Conservation (phyloP, 2,797 vertebrate genomes). For the Podarcis lilfordi region DNA sequence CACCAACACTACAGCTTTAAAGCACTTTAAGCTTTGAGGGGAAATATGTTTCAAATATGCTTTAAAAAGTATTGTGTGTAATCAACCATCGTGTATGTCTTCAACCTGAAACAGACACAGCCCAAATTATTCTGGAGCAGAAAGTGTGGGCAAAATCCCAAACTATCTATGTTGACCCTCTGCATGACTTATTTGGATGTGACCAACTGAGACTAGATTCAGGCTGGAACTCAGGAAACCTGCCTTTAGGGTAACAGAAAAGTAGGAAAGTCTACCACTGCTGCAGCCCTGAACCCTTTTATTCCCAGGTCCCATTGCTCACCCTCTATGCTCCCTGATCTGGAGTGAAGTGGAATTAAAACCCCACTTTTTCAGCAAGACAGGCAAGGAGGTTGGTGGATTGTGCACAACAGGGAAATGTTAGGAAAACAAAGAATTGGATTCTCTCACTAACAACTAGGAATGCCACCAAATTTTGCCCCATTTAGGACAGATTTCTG, state of each 20-base stretch:
- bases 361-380: not conserved
- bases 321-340: not conserved
- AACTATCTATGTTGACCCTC: too few species aligned
- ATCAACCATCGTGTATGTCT: too few species aligned
- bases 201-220: not conserved
- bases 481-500: too few species aligned
- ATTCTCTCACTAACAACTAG: not conserved
- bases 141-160: too few species aligned
- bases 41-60: too few species aligned
- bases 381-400: not conserved
- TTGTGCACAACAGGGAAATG: not conserved
- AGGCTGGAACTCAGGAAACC: not conserved
- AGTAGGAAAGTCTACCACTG: not conserved
- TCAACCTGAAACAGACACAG: too few species aligned
- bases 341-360: not conserved
- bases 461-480: too few species aligned
- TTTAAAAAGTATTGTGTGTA: too few species aligned
- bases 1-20: too few species aligned
- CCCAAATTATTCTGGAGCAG: too few species aligned
- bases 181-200: too few species aligned
- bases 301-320: not conserved
- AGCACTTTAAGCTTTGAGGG: too few species aligned
- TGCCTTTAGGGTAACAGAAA: not conserved
- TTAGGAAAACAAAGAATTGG: not conserved
- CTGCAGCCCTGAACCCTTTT: not conserved